A percentile compares a stretch with the other conserved stretches of the same genome.
phyloP scores from a whole-genome alignment of 2,113 vertebrate species.

The Nerophis lumbriciformis region DNA sequence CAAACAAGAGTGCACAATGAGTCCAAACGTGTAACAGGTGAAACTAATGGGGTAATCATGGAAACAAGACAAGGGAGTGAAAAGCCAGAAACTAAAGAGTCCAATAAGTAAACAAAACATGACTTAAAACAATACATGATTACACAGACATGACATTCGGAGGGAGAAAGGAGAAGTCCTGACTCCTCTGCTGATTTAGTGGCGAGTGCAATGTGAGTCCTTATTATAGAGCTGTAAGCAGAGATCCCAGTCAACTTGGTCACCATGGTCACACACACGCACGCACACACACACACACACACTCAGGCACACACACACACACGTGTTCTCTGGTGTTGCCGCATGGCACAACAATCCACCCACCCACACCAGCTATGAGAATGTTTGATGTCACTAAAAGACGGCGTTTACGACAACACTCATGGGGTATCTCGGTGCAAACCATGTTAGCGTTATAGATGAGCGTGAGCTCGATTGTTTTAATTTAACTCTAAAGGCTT shows the following conservation, averaged over 20 bases:
- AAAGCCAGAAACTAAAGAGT: too few relatives aligned
- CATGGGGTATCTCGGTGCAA: not conserved
- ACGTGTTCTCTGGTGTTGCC: not conserved
- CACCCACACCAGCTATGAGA: conserved; percentile 4
- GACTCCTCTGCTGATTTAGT: not conserved
- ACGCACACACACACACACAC: not conserved
- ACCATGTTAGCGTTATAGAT: not conserved
- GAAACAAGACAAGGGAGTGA: too few relatives aligned
- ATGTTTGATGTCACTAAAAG: conserved; percentile 22
- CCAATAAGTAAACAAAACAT: too few relatives aligned
- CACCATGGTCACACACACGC: not conserved
- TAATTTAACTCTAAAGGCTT: too few relatives aligned
- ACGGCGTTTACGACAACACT: conserved; percentile 8
- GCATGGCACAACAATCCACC: conserved; percentile 1
- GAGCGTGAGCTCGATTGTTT: not conserved
- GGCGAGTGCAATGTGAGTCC: not conserved
- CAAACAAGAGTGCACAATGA: too few relatives aligned
- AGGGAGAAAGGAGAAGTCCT: not conserved
- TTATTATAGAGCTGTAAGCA: not conserved
- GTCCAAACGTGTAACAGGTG: too few relatives aligned
- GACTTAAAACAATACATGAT: too few relatives aligned
- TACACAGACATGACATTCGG: too few relatives aligned
- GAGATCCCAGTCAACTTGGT: conserved; percentile 2
- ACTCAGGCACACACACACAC: too few relatives aligned
- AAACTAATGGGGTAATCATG: too few relatives aligned